These are phyloP conservation scores for Holotrichia oblita DNA, from an alignment of 1,140 invertebrate genomes.

Conservation along the genomic window DNA sequence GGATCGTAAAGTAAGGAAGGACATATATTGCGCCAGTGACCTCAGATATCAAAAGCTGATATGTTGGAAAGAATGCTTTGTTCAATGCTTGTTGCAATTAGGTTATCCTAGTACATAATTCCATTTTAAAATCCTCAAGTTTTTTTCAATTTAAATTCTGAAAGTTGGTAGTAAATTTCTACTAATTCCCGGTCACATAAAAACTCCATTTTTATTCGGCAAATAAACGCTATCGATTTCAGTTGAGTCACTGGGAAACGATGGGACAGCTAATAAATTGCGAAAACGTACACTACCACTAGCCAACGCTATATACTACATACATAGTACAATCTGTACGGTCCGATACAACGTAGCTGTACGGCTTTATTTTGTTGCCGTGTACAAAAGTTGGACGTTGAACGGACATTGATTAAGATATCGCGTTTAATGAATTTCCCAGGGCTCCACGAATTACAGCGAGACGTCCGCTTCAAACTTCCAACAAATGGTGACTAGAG, in stretches of 20 bases:
- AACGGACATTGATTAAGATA: constrained; percentile 5
- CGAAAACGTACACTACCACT: background rate
- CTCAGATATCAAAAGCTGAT: too few species aligned
- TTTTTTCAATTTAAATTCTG: background rate
- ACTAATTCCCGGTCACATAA: background rate
- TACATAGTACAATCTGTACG: background rate
- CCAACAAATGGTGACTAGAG: too few species aligned
- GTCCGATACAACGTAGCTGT: background rate
- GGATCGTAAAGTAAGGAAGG: too few species aligned
- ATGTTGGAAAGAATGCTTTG: too few species aligned
- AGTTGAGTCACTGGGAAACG: background rate
- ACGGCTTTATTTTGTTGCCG: background rate
- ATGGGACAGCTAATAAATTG: constrained; percentile 8
- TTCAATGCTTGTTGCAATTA: too few species aligned
- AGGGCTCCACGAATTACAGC: too few species aligned
- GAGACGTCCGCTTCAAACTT: too few species aligned
- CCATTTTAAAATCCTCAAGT: too few species aligned
- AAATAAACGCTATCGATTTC: constrained; percentile 20
- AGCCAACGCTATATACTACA: background rate
- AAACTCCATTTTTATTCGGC: background rate
- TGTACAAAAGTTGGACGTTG: constrained; percentile 2
- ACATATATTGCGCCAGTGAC: too few species aligned
- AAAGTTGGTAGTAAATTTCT: background rate
- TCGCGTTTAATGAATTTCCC: constrained; percentile 16
- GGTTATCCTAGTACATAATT: too few species aligned